These are phyloP conservation scores for Semotilus atromaculatus DNA, from an alignment of 2,797 vertebrate species.

Conservation along the genomic window DNA sequence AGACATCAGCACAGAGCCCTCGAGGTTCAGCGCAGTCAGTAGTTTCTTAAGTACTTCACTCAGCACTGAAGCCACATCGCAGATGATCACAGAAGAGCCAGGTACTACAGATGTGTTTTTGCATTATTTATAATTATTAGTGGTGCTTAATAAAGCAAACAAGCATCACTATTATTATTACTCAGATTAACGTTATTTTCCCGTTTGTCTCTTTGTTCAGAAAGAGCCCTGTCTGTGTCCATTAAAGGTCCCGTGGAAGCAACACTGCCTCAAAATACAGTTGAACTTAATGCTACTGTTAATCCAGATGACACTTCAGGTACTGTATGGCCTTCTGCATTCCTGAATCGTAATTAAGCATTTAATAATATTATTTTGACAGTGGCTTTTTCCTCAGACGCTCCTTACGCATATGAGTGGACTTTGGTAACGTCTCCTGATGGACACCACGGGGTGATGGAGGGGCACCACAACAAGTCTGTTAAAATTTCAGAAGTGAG, in stretches of 20 bases:
- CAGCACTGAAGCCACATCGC: slow-evolving; percentile 21
- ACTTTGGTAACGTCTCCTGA: slow-evolving; percentile 75
- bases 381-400: slow-evolving; percentile 66
- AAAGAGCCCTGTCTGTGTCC: slow-evolving; percentile 73
- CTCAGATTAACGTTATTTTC: neutral
- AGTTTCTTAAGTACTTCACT: slow-evolving; percentile 42
- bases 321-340: slow-evolving; percentile 55
- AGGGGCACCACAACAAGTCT: slow-evolving; percentile 68
- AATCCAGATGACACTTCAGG: slow-evolving; percentile 71
- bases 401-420: slow-evolving; percentile 79
- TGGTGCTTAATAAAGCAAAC: neutral
- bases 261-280: slow-evolving; percentile 70
- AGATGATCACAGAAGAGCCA: slow-evolving; percentile 49
- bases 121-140: neutral
- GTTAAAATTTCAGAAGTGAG: slow-evolving; percentile 62
- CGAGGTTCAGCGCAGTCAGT: slow-evolving; percentile 41
- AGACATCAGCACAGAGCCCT: slow-evolving; percentile 56
- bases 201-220: slow-evolving; percentile 61
- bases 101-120: slow-evolving; percentile 56
- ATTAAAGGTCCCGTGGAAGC: slow-evolving; percentile 72
- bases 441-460: slow-evolving; percentile 75
- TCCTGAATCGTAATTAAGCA: neutral
- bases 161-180: neutral
- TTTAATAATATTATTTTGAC: neutral
- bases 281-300: slow-evolving; percentile 73